Evolutionary conservation across 2,888 invertebrate genomes (phyloP).

Genomic region (Dione vanillae): DNA sequence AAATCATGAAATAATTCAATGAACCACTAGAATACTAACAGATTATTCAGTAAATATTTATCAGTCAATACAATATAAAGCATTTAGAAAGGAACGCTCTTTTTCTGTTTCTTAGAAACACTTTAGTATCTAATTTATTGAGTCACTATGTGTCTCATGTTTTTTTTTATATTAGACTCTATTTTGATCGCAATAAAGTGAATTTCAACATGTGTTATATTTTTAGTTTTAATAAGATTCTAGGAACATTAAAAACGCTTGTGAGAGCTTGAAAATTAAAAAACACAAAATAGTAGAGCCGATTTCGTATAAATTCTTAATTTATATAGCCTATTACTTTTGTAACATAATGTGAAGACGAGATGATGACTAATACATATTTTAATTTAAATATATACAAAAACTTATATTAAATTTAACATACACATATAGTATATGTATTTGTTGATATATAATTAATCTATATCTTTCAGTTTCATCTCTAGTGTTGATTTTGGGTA

Average conservation of each 20-base stretch:
- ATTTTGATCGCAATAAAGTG: not conserved
- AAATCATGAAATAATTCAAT: not conserved
- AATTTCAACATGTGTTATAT: not conserved
- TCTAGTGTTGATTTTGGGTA: no score
- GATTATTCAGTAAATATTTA: not conserved
- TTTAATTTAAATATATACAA: no score
- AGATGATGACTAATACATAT: no score
- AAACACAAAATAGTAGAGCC: constrained; percentile 10
- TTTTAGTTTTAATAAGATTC: constrained; percentile 15
- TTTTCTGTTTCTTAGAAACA: constrained; percentile 25
- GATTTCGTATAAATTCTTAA: constrained; percentile 2
- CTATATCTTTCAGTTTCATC: no score
- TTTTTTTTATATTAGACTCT: not conserved
- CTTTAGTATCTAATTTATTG: constrained; percentile 24
- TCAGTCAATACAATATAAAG: constrained; percentile 19
- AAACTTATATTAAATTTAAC: no score
- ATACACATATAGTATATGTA: no score
- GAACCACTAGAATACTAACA: not conserved
- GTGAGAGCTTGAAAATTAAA: constrained; percentile 1
- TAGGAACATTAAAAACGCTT: constrained; percentile 15
- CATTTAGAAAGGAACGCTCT: constrained; percentile 15
- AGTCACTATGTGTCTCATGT: not conserved
- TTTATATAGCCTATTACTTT: constrained; percentile 6
- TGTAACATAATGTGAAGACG: no score
- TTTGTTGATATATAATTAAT: no score